Base-by-base conservation (phyloP, 1,140 invertebrate species). In the Helicoverpa armigera region DNA sequence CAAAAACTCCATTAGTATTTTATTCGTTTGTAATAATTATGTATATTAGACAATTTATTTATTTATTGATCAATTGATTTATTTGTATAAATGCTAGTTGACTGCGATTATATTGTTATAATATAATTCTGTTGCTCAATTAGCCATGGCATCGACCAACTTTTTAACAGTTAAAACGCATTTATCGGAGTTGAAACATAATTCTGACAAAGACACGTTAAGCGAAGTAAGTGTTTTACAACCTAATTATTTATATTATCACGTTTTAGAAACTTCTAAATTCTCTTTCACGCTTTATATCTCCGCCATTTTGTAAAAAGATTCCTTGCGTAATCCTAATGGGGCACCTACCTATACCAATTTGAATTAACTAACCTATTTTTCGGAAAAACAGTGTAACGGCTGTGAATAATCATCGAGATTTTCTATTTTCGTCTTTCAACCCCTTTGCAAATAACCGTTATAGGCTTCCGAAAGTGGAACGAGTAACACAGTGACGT, bases 401-500 rank as follows among this genome's bases (percentile, higher is more conserved):
- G 10, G 10, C 1, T 13, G 70, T 70, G 23, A 58, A 67, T 67
- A 67, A 50, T 50, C 16, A 50, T 50, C 58, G 13, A 60, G 16
- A 67, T 14, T 50, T 58, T 16, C 63, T 67, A 67, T 77, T 76
- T 77, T 53, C 60, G 67, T 70, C 16, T 54, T 53, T 70, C 43
- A 50, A 75, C 35, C 58, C 14, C n/a, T 50, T 75, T 48, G 31
- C 53, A 60, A 70, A 69, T 58, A 13, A 79, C 65, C 61, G 61
- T 53, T 58, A 58, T 65, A 95, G 94, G 91, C 91, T 65, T 95
- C 94, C 18, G 94, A 93, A 91, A 95, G 92, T 88, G 95, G 95
- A 74, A 95, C 95, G 43, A 95, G 93, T 83, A 95, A 93, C 87
- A 95, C 95, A n/a, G 90, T 93, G 85, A 95, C 94, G 79, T 95